These are phyloP conservation scores for Carlito syrichta DNA, from an alignment of 2,113 vertebrate genomes.

Conservation along the genomic window DNA sequence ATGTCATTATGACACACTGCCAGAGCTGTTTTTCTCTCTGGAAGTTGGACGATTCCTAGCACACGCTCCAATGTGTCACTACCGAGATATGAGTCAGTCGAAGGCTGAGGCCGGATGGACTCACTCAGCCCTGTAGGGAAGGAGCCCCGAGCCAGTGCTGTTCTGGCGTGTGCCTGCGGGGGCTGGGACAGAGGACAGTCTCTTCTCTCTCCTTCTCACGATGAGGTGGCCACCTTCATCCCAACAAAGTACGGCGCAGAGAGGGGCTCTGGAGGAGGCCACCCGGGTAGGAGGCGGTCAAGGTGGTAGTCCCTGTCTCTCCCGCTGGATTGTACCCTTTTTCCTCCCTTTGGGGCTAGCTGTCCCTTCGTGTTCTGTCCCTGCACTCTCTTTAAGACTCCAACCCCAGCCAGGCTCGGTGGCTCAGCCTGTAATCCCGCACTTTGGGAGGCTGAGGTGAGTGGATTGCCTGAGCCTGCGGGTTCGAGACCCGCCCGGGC, in stretches of 20 bases:
- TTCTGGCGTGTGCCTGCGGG: neutral
- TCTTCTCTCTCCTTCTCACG: neutral
- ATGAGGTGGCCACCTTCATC: neutral
- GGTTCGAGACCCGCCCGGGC: no score
- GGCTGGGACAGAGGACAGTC: no score
- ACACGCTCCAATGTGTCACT: constrained; percentile 5
- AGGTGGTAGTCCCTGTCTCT: neutral
- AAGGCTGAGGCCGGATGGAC: neutral
- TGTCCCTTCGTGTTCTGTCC: neutral
- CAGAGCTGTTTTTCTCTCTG: neutral
- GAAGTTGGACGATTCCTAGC: neutral
- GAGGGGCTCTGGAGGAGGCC: neutral
- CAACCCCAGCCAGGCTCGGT: neutral
- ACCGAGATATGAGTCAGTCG: neutral
- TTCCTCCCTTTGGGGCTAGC: neutral
- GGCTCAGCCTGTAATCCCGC: no score
- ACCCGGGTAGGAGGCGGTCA: rapidly evolving
- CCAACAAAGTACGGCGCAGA: neutral
- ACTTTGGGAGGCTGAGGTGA: no score
- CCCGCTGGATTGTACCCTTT: no score
- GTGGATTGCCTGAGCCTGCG: no score
- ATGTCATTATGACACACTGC: neutral
- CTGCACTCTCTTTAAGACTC: neutral
- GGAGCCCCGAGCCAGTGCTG: neutral
- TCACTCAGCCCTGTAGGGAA: neutral